Conservation (phyloP, 2,797 vertebrate species). For the Chiloscyllium punctatum region DNA sequence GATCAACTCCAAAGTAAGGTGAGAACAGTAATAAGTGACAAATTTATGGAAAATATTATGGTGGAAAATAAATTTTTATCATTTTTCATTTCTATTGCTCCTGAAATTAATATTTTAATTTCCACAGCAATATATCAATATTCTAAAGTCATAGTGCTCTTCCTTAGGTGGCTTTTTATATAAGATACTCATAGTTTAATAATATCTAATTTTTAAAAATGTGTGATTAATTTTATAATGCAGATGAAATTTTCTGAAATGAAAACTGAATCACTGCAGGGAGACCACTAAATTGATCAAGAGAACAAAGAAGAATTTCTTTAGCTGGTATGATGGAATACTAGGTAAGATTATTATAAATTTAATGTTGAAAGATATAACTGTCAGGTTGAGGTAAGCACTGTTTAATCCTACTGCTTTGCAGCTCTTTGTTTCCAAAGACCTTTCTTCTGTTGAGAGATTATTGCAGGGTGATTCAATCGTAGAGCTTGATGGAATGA, state of each 20-base stretch:
- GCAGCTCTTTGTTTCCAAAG: background rate
- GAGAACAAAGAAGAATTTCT: background rate
- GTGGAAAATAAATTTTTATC: background rate
- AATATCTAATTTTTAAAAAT: background rate
- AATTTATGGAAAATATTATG: background rate
- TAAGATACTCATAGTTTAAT: background rate
- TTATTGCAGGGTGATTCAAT: background rate
- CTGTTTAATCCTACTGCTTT: background rate
- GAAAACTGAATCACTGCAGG: background rate
- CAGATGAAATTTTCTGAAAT: slow-evolving; percentile 25
- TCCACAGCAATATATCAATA: background rate
- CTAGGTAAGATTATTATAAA: background rate
- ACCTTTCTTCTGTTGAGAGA: background rate
- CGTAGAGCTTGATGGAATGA: background rate
- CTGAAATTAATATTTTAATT: slow-evolving; percentile 22
- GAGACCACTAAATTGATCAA: background rate
- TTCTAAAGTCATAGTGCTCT: background rate
- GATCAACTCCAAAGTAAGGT: background rate
- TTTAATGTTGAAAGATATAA: slow-evolving; percentile 42
- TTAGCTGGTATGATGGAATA: background rate
- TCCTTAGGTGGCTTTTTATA: background rate
- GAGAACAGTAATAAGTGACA: background rate
- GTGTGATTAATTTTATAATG: slow-evolving; percentile 19
- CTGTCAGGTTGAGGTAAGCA: background rate
- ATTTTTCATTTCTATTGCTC: background rate